Evolutionary conservation across 64 coral and sea anemone genomes (phyloP), one percentile per base, ranked within the genome.

Genomic region (Anthopleura sola): DNA sequence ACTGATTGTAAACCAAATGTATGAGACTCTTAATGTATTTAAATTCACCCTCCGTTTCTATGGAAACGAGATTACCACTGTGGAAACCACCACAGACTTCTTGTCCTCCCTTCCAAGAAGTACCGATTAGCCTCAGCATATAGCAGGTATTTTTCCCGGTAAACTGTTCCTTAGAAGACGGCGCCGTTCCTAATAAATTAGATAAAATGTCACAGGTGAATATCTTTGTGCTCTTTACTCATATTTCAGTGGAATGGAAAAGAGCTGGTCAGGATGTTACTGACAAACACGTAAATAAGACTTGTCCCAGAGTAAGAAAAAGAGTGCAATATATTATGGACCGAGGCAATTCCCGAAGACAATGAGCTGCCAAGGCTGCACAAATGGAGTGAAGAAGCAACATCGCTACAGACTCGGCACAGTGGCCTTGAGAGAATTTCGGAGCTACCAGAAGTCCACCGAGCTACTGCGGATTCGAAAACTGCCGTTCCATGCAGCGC

Each of bases 31-130:
- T 64, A 49, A 93, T 56, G 58, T 85, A 93, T 28, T 57, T 51
- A 54, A 68, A 89, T 36, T 93, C 91, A 23, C 81, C 91, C 28
- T 88, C 86, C 1, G 91, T 93, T 89, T 88, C 91, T 60, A 93
- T 88, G 50, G 75, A 66, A 79, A 93, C 87, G n/a, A 93, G 77
- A 57, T 89, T 69, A 21, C 91, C 91, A 48, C 75, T 82, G 46
- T 84, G 24, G 19, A 1, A 83, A 6, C 85, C 74, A 20, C 64
- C 78, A 49, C 86, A 93, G 12, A 49, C 84, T 18, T 93, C 50
- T 88, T 78, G 86, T 81, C 86, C 86, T 24, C 69, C 82, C 11
- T 60, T 81, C 91, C 91, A 93, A 20, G 82, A 78, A 4, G 76
- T 33, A 33, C 76, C 76, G 20, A 9, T 18, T 38, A 79, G 2